Evolutionary conservation across 2,113 vertebrate species (phyloP).

Genomic region (Catagonus wagneri): DNA sequence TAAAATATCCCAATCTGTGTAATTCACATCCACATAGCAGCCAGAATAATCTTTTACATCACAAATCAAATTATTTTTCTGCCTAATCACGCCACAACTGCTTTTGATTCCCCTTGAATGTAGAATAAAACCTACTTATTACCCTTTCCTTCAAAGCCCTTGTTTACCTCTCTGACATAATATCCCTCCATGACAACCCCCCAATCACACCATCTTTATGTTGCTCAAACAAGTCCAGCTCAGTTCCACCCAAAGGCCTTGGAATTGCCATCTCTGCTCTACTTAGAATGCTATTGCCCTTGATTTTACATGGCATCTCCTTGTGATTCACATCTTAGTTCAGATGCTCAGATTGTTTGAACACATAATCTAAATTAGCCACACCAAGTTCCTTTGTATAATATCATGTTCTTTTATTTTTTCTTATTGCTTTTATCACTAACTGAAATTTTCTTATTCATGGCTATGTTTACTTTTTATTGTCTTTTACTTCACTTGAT

Average conservation of each 20-base stretch:
- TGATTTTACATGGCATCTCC: not conserved
- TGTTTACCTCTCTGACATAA: not conserved
- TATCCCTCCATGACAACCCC: not conserved
- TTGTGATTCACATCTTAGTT: not conserved
- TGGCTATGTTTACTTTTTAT: not conserved
- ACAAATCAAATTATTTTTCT: not conserved
- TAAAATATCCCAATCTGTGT: not conserved
- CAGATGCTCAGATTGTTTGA: not conserved
- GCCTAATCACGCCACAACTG: not conserved
- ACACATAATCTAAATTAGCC: not conserved
- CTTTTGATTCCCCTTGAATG: not conserved
- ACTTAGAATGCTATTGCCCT: not conserved
- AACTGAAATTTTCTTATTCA: not conserved
- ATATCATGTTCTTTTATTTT: not conserved
- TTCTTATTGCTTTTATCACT: not conserved
- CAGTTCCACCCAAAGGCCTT: not conserved
- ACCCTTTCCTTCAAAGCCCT: not conserved
- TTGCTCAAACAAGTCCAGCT: not conserved
- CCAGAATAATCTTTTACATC: not conserved
- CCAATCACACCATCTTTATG: not conserved
- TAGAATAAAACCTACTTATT: not conserved
- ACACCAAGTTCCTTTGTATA: not conserved
- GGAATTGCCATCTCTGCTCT: not conserved
- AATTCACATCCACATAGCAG: not conserved
- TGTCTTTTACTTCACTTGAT: not conserved